These are phyloP conservation scores for Terebella lapidaria DNA, from an alignment of 2,888 invertebrate genomes.

Conservation along the genomic window DNA sequence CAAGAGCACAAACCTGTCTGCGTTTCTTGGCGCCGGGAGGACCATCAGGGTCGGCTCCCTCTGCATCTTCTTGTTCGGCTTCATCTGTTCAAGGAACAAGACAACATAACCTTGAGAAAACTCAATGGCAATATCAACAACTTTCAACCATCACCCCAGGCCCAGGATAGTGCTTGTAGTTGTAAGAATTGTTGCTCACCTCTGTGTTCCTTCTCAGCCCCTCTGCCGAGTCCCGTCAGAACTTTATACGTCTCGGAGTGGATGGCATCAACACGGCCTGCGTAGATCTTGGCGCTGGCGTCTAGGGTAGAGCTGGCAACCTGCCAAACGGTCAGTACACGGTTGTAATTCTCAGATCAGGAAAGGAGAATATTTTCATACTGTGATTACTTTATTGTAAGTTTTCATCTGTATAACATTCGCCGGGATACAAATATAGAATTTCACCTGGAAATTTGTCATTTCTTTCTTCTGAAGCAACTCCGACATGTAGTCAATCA, in stretches of 20 bases:
- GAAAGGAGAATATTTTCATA: no score
- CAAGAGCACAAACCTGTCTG: slow-evolving; percentile 4
- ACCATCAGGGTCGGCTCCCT: slow-evolving; percentile 1
- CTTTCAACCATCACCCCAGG: no score
- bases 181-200: no score
- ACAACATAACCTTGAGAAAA: no score
- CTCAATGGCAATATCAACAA: no score
- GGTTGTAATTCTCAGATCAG: no score
- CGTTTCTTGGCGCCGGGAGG: slow-evolving; percentile 9
- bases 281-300: slow-evolving; percentile 83
- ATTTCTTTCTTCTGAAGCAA: slow-evolving; percentile 70
- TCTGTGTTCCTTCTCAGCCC: background rate
- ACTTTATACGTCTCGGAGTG: slow-evolving; percentile 76
- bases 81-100: background rate
- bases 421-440: no score
- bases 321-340: slow-evolving; percentile 53
- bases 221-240: slow-evolving; percentile 34
- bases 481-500: slow-evolving; percentile 79
- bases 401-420: no score
- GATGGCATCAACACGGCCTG: slow-evolving; percentile 78
- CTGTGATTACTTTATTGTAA: no score
- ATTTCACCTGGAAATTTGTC: slow-evolving; percentile 65
- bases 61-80: background rate
- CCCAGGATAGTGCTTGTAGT: no score
- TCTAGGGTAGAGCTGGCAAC: slow-evolving; percentile 81